Base-by-base conservation (phyloP, 2,113 vertebrate genomes). In the Syngnathus typhle region DNA sequence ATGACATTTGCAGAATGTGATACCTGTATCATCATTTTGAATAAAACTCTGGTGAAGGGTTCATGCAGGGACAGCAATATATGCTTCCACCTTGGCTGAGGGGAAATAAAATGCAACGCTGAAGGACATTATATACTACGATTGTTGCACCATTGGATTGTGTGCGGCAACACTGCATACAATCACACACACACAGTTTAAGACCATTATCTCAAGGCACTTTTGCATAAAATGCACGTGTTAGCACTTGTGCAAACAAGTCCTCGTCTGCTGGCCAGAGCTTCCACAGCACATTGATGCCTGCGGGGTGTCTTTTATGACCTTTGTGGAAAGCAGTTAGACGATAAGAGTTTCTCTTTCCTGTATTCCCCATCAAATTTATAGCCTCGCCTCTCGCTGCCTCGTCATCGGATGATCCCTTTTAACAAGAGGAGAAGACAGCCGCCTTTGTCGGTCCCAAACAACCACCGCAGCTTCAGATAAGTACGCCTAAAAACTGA, bases 121-220 rank as follows among this genome's bases (percentile, higher is more conserved):
- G 69, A 69, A 70, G 59, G 75, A 74, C 59, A 68, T 67, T 47
- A 54, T 41, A 47, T 59, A 39, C 23, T 61, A 37, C 23, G 52
- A 72, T 62, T 62, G 68, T 67, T 68, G 65, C 15, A 38, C 68
- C 38, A 19, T 44, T 59, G 75, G 73, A 72, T 83, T 76, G 70
- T 69, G 38, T 67, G 66, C 65, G 52, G 69, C 67, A 67, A 78
- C 70, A 16, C 44, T 13, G 11, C 54, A 27, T 23, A 23, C 54
- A 27, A 55, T 27, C 54, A 77, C 78, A 82, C 70, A 70, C 71
- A 72, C 82, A 36, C 55, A 15, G 8, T 73, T 67, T 76, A 75
- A 79, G 68, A 73, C 77, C 75, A 85, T 83, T 81, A 84, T 87
- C 80, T 83, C 70, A 60, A 73, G 71, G 82, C 75, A 73, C 65